phyloP scores from a whole-genome alignment of 2,113 vertebrate genomes.

The Cercopithecus mona region DNA sequence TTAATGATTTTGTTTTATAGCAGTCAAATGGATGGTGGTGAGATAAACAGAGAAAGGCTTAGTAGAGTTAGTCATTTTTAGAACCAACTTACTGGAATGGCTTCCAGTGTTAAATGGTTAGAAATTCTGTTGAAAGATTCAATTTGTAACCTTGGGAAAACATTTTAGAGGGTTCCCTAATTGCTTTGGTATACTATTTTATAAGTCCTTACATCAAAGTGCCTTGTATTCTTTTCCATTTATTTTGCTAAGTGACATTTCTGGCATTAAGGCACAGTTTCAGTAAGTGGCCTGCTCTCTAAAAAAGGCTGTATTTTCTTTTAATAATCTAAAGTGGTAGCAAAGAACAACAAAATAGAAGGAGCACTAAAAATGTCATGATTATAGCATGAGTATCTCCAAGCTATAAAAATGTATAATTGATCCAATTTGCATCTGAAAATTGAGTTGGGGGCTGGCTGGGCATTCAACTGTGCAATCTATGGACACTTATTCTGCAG shows the following conservation, averaged over 20 bases:
- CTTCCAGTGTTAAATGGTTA: conserved; percentile 22
- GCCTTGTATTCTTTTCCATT: conserved; percentile 31
- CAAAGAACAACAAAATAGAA: conserved; percentile 11
- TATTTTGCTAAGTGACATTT: conserved; percentile 45
- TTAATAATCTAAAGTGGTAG: conserved; percentile 30
- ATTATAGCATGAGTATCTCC: background rate
- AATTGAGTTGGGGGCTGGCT: background rate
- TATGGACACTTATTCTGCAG: background rate
- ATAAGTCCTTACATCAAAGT: conserved; percentile 45
- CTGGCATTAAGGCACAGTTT: background rate
- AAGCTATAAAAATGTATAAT: background rate
- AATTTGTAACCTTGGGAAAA: conserved; percentile 45
- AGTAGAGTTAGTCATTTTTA: background rate
- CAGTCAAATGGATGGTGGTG: background rate
- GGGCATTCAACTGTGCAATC: background rate
- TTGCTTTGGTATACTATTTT: conserved; percentile 54
- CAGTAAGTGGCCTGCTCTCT: conserved; percentile 26
- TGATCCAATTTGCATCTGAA: background rate
- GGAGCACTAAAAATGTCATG: background rate
- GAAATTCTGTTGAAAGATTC: conserved; percentile 39
- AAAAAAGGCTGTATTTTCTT: conserved; percentile 38
- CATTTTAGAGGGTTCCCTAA: background rate
- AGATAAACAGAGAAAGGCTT: conserved; percentile 6
- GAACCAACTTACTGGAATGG: background rate
- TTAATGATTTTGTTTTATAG: background rate